Evolutionary conservation across 2,797 vertebrate species (phyloP).

Genomic region (Premnoplex brunnescens): DNA sequence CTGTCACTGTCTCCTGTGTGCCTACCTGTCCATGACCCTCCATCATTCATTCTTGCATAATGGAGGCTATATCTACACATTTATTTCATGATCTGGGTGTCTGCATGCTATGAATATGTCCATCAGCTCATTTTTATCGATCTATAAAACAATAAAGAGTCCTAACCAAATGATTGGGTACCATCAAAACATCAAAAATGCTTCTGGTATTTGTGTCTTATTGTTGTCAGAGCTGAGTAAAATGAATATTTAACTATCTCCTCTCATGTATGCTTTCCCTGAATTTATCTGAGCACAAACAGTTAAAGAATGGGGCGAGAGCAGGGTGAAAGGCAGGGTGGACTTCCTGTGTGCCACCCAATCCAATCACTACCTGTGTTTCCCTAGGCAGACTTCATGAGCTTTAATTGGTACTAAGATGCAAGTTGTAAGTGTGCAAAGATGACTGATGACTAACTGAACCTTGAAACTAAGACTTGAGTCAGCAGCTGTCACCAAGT

Average conservation of each 20-base stretch:
- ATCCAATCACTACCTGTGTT: neutral
- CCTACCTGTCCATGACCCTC: constrained; percentile 1
- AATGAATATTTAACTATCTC: neutral
- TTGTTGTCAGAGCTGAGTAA: neutral
- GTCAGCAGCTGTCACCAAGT: neutral
- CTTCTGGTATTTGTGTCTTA: neutral
- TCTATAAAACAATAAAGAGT: constrained; percentile 5
- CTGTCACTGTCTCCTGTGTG: constrained; percentile 23
- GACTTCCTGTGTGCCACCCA: neutral
- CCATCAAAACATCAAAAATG: neutral
- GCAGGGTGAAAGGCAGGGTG: neutral
- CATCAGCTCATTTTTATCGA: constrained; percentile 51
- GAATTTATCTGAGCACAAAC: neutral
- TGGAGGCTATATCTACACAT: neutral
- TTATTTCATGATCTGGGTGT: neutral
- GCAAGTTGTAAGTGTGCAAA: neutral
- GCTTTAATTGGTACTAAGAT: neutral
- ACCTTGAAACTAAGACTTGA: neutral
- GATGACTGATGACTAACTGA: neutral
- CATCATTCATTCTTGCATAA: neutral
- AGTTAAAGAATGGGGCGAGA: neutral
- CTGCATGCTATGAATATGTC: neutral
- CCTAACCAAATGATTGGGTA: neutral
- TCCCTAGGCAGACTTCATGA: neutral
- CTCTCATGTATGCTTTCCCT: neutral